A percentile compares a stretch with the other conserved stretches of the same genome.
These are phyloP conservation scores for Irena cyanogastra DNA, from an alignment of 2,113 vertebrate genomes.

Conservation along the genomic window DNA sequence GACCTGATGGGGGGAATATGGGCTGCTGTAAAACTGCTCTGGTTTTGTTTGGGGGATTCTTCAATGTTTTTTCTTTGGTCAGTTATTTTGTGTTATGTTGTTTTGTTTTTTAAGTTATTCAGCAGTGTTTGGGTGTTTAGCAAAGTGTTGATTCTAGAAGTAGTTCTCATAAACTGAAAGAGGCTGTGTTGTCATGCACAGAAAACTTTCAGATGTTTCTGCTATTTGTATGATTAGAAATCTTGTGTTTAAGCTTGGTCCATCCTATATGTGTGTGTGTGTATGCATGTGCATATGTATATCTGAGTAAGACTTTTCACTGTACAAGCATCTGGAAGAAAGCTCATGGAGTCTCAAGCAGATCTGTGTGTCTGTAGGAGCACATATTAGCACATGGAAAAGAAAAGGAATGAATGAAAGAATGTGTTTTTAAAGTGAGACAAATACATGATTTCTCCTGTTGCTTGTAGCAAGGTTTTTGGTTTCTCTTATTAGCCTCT, in stretches of 20 bases:
- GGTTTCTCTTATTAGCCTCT: neutral
- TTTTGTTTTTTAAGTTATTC: neutral
- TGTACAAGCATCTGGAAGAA: neutral
- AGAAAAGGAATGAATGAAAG: neutral
- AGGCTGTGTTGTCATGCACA: neutral
- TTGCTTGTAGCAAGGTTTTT: neutral
- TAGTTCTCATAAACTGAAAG: neutral
- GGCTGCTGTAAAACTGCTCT: neutral
- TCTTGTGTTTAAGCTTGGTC: neutral
- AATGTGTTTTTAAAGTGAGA: neutral
- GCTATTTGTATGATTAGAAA: neutral
- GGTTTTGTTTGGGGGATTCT: neutral
- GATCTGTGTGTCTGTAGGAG: neutral
- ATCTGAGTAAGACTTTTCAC: neutral
- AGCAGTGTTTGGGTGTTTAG: neutral
- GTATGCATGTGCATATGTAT: rapidly evolving
- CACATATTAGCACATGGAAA: neutral
- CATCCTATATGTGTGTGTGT: neutral
- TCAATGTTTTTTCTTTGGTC: rapidly evolving
- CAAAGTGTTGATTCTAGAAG: neutral
- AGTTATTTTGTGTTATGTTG: neutral
- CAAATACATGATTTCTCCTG: neutral
- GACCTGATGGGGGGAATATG: neutral
- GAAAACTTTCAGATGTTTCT: neutral
- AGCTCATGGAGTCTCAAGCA: neutral